phyloP scores from a whole-genome alignment of 2,797 vertebrate genomes.

The Muscicapa comitata region DNA sequence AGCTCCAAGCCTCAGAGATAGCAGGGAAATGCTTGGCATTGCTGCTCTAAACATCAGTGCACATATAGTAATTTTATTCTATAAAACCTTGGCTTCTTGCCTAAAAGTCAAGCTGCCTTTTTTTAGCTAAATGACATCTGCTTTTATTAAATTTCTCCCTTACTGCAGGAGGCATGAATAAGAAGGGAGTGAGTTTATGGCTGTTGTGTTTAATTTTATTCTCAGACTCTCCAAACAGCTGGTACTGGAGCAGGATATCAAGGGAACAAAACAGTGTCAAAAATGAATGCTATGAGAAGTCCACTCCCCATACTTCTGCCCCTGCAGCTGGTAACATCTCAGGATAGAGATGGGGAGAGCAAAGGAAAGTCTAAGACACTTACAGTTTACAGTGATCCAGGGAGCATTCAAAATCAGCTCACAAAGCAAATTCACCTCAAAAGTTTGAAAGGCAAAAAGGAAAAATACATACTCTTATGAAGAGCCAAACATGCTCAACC shows the following conservation, averaged over 20 bases:
- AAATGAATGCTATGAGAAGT: neutral
- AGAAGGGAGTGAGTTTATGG: neutral
- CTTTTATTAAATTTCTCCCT: slow-evolving; percentile 8
- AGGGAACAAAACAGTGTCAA: neutral
- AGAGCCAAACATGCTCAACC: neutral
- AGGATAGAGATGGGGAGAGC: rapidly evolving
- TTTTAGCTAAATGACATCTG: neutral
- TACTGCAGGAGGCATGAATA: neutral
- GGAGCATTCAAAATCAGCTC: neutral
- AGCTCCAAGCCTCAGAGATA: neutral
- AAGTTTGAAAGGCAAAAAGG: slow-evolving; percentile 21
- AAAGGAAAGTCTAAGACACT: neutral
- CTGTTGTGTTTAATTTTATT: neutral
- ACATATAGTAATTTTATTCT: neutral
- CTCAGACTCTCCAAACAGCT: neutral
- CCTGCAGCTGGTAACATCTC: neutral
- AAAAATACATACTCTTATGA: neutral
- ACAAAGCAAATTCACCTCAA: neutral
- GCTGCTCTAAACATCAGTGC: neutral
- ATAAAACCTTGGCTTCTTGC: neutral
- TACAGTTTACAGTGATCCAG: neutral
- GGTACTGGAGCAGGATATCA: neutral
- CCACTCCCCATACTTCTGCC: neutral
- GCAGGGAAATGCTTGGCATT: neutral
- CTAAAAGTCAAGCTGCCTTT: neutral